Percentiles rank a stretch among this genome's conserved stretches.
These are phyloP conservation scores for Epinephelus awoara DNA, from an alignment of 2,797 vertebrate genomes.

Conservation along the genomic window DNA sequence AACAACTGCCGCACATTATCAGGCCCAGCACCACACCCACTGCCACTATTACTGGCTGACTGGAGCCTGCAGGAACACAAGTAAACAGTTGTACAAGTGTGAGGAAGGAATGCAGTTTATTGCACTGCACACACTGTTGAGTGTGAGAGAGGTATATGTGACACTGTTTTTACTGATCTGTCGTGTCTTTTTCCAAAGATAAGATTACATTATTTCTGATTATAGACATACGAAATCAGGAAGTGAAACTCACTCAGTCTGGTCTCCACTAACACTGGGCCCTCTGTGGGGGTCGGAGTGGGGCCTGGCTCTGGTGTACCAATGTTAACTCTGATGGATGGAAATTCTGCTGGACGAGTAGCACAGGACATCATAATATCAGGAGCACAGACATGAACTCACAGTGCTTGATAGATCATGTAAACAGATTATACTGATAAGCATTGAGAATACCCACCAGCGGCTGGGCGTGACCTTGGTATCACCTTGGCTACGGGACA, in stretches of 20 bases:
- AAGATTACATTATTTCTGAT: background rate
- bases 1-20: constrained; percentile 84
- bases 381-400: constrained; percentile 2
- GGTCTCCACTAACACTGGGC: constrained; percentile 77
- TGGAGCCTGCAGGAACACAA: constrained; percentile 78
- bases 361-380: constrained; percentile 3
- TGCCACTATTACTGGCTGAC: constrained; percentile 83
- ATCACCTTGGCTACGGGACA: constrained; percentile 75
- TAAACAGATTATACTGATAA: background rate
- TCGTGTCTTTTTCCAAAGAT: background rate
- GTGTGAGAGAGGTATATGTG: background rate
- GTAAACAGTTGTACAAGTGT: constrained; percentile 40
- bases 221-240: background rate
- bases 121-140: constrained; percentile 17
- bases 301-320: constrained; percentile 39
- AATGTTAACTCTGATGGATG: constrained; percentile 49
- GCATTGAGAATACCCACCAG: constrained; percentile 47
- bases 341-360: constrained; percentile 62
- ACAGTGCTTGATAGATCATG: background rate
- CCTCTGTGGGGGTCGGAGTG: constrained; percentile 58
- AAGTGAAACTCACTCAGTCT: constrained; percentile 67
- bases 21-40: constrained; percentile 86
- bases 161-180: constrained; percentile 1
- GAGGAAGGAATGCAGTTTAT: constrained; percentile 48
- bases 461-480: constrained; percentile 51